These are phyloP conservation scores for Tipula vernalis DNA, from an alignment of 2,888 invertebrate species.

Conservation along the genomic window DNA sequence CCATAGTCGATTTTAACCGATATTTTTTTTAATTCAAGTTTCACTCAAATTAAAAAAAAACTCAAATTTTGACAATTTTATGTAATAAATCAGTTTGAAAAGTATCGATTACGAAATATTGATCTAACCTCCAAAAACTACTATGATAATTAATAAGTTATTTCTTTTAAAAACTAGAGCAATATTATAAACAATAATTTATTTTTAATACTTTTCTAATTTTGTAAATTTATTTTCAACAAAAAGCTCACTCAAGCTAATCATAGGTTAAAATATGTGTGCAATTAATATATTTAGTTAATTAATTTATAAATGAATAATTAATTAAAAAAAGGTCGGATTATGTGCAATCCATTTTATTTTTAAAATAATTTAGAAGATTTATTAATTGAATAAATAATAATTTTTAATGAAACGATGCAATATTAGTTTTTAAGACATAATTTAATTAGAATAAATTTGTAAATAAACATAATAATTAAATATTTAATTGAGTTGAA, in stretches of 20 bases:
- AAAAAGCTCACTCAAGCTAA: background rate
- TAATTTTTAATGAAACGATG: background rate
- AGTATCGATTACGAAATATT: background rate
- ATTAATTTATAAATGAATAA: background rate
- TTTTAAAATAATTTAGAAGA: background rate
- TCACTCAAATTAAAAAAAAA: too few relatives aligned
- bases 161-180: background rate
- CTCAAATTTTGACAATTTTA: too few relatives aligned
- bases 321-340: background rate
- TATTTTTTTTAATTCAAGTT: too few relatives aligned
- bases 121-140: background rate
- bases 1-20: background rate
- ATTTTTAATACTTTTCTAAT: background rate
- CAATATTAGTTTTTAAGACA: conserved; percentile 1
- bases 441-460: background rate
- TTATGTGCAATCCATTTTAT: background rate
- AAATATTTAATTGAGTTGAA: background rate
- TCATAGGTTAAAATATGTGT: background rate
- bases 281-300: background rate
- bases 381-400: background rate
- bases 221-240: background rate
- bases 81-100: too few relatives aligned
- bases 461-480: background rate
- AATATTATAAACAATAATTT: background rate
- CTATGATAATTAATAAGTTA: background rate